These are phyloP conservation scores for Vespertilio murinus DNA, from an alignment of 2,797 vertebrate genomes.

Conservation along the genomic window DNA sequence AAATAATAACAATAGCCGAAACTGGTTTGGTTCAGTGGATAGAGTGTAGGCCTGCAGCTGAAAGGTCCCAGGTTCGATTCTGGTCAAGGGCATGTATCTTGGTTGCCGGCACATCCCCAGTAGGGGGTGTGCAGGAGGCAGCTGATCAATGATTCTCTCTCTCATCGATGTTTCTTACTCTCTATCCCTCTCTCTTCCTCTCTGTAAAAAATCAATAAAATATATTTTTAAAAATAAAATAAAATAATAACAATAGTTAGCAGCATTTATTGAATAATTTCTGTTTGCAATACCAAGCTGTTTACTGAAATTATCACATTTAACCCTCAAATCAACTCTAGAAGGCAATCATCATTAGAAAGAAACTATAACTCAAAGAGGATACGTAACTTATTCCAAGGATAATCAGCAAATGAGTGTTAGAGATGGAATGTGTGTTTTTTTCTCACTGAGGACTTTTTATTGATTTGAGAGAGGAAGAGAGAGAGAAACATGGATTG, in stretches of 20 bases:
- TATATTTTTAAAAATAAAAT: background rate
- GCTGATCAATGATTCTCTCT: too few species aligned
- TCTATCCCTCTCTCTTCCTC: too few species aligned
- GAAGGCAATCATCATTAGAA: background rate
- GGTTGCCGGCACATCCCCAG: too few species aligned
- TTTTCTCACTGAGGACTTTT: background rate
- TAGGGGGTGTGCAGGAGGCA: too few species aligned
- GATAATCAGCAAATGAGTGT: background rate
- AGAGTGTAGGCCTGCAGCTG: too few species aligned
- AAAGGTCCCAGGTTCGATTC: too few species aligned
- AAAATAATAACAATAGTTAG: background rate
- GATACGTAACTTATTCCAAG: slow-evolving; percentile 1
- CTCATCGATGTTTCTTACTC: too few species aligned
- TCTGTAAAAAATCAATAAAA: too few species aligned
- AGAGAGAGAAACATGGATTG: background rate
- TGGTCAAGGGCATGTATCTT: too few species aligned
- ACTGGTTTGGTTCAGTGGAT: too few species aligned
- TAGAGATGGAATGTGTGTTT: background rate
- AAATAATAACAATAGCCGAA: too few species aligned
- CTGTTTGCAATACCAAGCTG: background rate
- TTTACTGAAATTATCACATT: background rate
- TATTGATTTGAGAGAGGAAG: background rate
- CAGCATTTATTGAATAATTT: background rate
- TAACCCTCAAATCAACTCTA: background rate
- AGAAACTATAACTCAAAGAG: background rate